Conservation (phyloP, 2,797 vertebrate species). For the Loriculus beryllinus region DNA sequence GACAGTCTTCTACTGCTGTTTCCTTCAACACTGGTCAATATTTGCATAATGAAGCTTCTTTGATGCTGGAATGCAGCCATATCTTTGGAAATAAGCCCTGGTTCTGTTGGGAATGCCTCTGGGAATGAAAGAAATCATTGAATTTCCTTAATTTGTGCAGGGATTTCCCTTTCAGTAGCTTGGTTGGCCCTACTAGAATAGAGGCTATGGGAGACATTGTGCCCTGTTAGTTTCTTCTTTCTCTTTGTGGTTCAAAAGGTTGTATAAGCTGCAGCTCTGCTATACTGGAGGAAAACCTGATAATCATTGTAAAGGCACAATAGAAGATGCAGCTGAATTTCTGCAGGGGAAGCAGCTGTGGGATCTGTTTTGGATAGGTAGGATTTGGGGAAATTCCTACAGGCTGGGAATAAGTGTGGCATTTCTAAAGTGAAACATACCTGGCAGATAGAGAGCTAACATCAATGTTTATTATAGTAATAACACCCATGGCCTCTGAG, state of each 20-base stretch:
- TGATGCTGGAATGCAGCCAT: neutral
- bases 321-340: neutral
- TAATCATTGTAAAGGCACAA: neutral
- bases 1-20: conserved; percentile 8
- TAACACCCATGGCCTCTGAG: neutral
- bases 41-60: conserved; percentile 24
- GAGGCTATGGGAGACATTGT: neutral
- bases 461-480: neutral
- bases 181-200: neutral
- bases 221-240: neutral
- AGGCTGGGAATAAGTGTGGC: neutral
- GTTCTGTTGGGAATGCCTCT: neutral
- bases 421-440: neutral
- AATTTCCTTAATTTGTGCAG: conserved; percentile 19
- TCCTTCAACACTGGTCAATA: conserved; percentile 31
- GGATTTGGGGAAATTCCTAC: conserved; percentile 17
- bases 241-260: neutral
- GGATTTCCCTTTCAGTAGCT: conserved; percentile 36
- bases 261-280: neutral
- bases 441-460: neutral
- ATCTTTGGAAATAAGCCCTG: conserved; percentile 39
- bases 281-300: neutral
- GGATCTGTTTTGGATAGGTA: neutral
- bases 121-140: neutral
- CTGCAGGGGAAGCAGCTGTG: neutral